Evolutionary conservation across 2,888 invertebrate genomes (phyloP).

Genomic region (Gonocerus acuteangulatus): DNA sequence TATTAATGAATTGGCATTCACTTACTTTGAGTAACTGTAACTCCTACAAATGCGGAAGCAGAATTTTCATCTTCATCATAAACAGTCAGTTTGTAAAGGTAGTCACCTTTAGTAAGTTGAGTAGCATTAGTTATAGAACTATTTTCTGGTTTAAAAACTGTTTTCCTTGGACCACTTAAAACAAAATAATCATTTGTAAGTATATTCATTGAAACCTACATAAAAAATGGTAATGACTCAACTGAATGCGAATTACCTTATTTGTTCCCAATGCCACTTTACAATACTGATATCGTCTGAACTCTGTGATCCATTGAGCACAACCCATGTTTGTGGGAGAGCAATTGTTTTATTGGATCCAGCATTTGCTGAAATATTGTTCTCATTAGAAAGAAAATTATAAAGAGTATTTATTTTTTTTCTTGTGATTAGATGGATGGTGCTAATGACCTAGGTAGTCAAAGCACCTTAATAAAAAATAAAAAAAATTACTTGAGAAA

Average conservation of each 20-base stretch:
- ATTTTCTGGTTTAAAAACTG: slow-evolving; percentile 48
- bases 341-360: slow-evolving; percentile 59
- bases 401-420: not conserved
- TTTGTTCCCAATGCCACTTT: slow-evolving; percentile 75
- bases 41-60: slow-evolving; percentile 61
- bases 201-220: not conserved
- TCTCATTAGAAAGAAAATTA: not conserved
- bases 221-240: not conserved
- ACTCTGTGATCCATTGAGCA: slow-evolving; percentile 71
- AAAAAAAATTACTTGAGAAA: not conserved
- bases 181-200: not conserved
- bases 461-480: not conserved
- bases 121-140: slow-evolving; percentile 68
- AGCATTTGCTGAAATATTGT: slow-evolving; percentile 48
- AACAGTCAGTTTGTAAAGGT: slow-evolving; percentile 72
- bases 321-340: slow-evolving; percentile 72
- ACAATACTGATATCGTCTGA: slow-evolving; percentile 76
- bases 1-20: slow-evolving; percentile 35
- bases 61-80: slow-evolving; percentile 76
- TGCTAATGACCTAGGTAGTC: no score
- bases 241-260: slow-evolving; percentile 47
- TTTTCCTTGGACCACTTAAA: slow-evolving; percentile 50
- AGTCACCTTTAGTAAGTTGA: slow-evolving; percentile 72
- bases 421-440: slow-evolving; percentile 3
- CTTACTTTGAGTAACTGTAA: slow-evolving; percentile 80